Evolutionary conservation across 2,797 vertebrate genomes (phyloP).

Genomic region (Tadarida brasiliensis): DNA sequence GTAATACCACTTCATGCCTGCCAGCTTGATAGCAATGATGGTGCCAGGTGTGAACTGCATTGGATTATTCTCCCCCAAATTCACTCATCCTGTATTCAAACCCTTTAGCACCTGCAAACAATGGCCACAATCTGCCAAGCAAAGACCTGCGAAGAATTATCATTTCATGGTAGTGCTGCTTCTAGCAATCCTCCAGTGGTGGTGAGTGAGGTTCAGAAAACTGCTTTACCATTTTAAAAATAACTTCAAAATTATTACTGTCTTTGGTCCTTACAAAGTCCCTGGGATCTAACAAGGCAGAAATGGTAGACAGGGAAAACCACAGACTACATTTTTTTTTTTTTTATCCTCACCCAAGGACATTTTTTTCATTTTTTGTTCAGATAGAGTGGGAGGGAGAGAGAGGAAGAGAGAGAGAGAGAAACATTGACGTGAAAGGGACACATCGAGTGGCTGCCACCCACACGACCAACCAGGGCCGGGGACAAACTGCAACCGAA

Average conservation of each 20-base stretch:
- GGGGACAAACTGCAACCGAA: no score
- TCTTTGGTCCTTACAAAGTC: not conserved
- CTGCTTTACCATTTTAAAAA: not conserved
- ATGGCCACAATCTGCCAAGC: not conserved
- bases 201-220: not conserved
- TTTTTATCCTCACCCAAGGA: no score
- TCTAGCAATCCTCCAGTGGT: not conserved
- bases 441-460: no score
- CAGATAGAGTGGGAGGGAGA: no score
- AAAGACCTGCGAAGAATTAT: not conserved
- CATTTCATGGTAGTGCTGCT: not conserved
- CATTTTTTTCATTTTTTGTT: no score
- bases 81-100: not conserved
- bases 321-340: not conserved
- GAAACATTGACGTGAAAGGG: no score
- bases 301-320: not conserved
- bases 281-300: not conserved
- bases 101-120: not conserved
- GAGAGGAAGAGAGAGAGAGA: no score
- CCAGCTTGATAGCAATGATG: slow-evolving; percentile 92
- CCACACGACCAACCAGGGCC: no score
- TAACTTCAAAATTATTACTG: slow-evolving; percentile 28
- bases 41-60: slow-evolving; percentile 82
- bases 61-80: not conserved
- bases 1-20: slow-evolving; percentile 91